Evolutionary conservation across 2,113 vertebrate species (phyloP), one percentile per base, ranked within the genome.

Genomic region (Sturnus vulgaris): DNA sequence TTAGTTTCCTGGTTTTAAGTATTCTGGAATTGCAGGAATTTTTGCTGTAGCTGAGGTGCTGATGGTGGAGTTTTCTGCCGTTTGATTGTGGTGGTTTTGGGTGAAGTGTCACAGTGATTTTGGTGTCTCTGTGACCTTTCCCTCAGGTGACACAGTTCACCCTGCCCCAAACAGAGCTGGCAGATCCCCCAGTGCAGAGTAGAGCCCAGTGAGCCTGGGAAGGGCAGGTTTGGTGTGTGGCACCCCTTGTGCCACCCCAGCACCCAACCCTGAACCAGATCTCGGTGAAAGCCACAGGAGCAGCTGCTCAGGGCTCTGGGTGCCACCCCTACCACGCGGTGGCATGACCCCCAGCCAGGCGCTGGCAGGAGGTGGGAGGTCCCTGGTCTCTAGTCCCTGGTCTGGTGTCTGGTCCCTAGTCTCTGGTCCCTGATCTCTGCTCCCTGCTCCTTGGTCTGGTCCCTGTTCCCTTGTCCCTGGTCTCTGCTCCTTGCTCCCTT

Each of bases 271-370:
- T 12, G 16, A 20, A 1, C 56, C 15, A 4, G 5, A 23, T 16
- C 68, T 39, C 0, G 0, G 50, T 49, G 40, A 17, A 52, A 16
- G 52, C 39, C 24, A 2, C 11, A 3, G 56, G 14, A 80, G 24
- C 3, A 2, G 31, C 60, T 12, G 14, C 35, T 25, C 1, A 0
- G 82, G 24, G n/a, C 60, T 39, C 39, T 3, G 28, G 53, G 5
- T 25, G 46, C 60, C 56, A 15, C 33, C 33, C 0, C 0, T 44
- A 2, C 22, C 33, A 0, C 1, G 0, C 0, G 1, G 23, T 12
- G 68, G n/a, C 3, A 0, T 1, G 12, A 50, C 46, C 73, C 65
- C 80, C 39, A 9, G 13, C 47, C 50, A 3, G 0, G 42, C 17
- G 23, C 50, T 13, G 3, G 39, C 49, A 21, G 59, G n/a, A 66